Evolutionary conservation across 2,797 vertebrate genomes (phyloP).

Genomic region (Petrocephalus schoutedeni): DNA sequence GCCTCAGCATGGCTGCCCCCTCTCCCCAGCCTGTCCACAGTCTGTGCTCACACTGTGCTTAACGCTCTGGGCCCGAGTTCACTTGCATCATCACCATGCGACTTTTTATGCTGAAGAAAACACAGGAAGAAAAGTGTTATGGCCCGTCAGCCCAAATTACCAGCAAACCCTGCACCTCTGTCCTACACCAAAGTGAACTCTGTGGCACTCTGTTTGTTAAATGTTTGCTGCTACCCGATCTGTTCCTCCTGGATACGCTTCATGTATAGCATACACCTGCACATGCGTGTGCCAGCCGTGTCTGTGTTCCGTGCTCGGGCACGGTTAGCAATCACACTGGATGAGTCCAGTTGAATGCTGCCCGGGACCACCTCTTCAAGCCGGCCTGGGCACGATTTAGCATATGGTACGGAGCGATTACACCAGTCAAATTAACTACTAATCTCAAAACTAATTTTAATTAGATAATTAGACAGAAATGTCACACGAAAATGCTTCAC

Average conservation of each 20-base stretch:
- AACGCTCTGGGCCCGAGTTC: background rate
- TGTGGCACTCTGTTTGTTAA: background rate
- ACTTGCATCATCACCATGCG: background rate
- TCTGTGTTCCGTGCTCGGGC: background rate
- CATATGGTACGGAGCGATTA: background rate
- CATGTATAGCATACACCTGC: background rate
- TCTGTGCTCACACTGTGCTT: background rate
- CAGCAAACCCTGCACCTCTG: background rate
- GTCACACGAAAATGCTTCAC: too few relatives aligned
- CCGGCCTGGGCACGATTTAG: background rate
- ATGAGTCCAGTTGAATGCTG: background rate
- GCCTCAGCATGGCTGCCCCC: background rate
- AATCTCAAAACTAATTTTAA: too few relatives aligned
- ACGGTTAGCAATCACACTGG: background rate
- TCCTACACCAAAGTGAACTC: background rate
- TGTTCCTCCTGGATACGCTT: background rate
- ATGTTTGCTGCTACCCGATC: background rate
- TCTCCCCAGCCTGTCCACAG: background rate
- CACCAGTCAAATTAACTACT: too few relatives aligned
- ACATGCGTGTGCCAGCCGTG: background rate
- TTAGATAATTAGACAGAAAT: too few relatives aligned
- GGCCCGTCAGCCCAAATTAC: background rate
- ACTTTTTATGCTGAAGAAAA: background rate
- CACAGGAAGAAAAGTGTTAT: background rate
- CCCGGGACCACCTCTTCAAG: background rate